Evolutionary conservation across 2,888 invertebrate genomes (phyloP).

Genomic region (Neoascia interrupta): DNA sequence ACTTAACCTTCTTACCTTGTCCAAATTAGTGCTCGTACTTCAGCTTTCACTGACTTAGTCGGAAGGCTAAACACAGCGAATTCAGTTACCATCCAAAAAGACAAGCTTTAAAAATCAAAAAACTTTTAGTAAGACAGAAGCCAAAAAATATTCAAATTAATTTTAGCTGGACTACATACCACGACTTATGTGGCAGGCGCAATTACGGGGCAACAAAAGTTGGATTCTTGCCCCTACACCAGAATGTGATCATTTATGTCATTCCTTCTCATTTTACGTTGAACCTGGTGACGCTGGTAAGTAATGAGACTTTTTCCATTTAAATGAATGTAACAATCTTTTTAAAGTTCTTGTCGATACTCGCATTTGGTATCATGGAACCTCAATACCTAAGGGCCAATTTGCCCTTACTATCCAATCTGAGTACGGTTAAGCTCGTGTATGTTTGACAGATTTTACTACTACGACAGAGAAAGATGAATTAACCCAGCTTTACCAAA

Average conservation of each 20-base stretch:
- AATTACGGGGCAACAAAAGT: constrained; percentile 90
- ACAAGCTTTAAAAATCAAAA: too few species aligned
- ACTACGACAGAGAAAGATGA: constrained; percentile 37
- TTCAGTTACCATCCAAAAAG: too few species aligned
- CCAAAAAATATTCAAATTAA: too few species aligned
- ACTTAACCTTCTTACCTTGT: too few species aligned
- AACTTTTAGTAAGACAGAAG: too few species aligned
- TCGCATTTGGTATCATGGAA: constrained; percentile 94
- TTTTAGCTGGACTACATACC: constrained; percentile 93
- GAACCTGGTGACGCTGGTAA: constrained; percentile 92
- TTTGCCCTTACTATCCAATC: constrained; percentile 94
- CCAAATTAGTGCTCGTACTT: too few species aligned
- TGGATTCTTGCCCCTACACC: constrained; percentile 93
- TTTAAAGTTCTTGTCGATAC: constrained; percentile 90
- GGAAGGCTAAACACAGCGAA: too few species aligned
- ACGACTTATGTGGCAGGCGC: constrained; percentile 96
- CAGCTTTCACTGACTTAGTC: too few species aligned
- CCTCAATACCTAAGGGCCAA: constrained; percentile 88
- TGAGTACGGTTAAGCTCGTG: constrained; percentile 87
- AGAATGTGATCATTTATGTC: constrained; percentile 90
- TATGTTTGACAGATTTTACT: constrained; percentile 20
- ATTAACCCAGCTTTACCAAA: constrained; percentile 62
- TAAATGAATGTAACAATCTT: too few species aligned
- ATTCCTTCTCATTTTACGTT: constrained; percentile 87
- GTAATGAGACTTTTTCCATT: too few species aligned